Evolutionary conservation across 2,113 vertebrate species (phyloP).

Genomic region (Rhombomys opimus): DNA sequence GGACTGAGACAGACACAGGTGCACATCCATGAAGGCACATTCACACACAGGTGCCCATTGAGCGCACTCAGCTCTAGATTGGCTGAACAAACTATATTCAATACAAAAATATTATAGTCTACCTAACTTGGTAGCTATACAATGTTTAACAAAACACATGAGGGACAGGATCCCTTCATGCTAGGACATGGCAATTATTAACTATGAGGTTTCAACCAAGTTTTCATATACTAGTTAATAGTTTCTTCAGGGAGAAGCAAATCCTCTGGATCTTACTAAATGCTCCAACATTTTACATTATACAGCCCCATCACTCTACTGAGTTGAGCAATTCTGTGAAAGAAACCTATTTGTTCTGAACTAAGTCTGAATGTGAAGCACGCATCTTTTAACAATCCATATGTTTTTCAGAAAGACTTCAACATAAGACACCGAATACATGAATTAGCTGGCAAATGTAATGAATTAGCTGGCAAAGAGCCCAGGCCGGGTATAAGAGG

Average conservation of each 20-base stretch:
- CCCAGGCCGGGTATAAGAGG: background rate
- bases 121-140: slow-evolving; percentile 42
- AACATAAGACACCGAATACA: background rate
- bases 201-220: slow-evolving; percentile 61
- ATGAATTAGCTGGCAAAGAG: background rate
- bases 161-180: slow-evolving; percentile 32
- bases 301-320: background rate
- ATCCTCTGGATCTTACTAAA: slow-evolving; percentile 15
- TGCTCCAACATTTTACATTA: slow-evolving; percentile 44
- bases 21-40: background rate
- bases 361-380: background rate
- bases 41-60: background rate
- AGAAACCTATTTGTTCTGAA: background rate
- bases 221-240: slow-evolving; percentile 62
- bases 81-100: slow-evolving; percentile 23
- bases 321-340: background rate
- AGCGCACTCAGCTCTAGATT: background rate
- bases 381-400: background rate
- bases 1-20: background rate
- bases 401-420: background rate
- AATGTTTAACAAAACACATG: slow-evolving; percentile 66
- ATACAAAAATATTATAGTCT: background rate
- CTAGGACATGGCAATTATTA: slow-evolving; percentile 68
- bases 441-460: background rate
- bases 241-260: slow-evolving; percentile 57